phyloP scores from a whole-genome alignment of 2,888 invertebrate genomes.

The Caenorhabditis zanzibari region DNA sequence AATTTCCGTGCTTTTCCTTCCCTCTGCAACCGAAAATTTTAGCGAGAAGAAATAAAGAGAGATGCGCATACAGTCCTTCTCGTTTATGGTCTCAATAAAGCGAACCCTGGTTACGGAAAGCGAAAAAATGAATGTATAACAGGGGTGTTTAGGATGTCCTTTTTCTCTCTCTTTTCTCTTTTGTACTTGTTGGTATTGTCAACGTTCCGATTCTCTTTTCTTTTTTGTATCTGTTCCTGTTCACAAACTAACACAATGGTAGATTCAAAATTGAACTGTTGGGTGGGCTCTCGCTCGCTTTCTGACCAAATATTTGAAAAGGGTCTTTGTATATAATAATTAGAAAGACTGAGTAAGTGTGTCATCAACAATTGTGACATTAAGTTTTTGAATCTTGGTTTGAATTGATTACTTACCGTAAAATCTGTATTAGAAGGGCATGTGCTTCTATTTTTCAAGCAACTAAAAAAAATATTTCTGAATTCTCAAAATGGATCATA shows the following conservation, averaged over 20 bases:
- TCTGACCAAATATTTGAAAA: not conserved
- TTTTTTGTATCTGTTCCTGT: slow-evolving; percentile 3
- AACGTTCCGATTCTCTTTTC: slow-evolving; percentile 29
- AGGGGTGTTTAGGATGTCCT: slow-evolving; percentile 21
- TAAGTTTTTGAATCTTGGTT: too few species aligned
- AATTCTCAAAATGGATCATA: too few species aligned
- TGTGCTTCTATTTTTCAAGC: too few species aligned
- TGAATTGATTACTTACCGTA: too few species aligned
- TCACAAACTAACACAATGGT: slow-evolving; percentile 8
- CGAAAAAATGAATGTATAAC: not conserved
- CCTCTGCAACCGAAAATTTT: not conserved
- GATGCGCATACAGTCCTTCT: slow-evolving; percentile 15
- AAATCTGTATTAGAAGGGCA: too few species aligned
- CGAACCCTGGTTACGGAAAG: slow-evolving; percentile 9
- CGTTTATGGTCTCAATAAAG: slow-evolving; percentile 31
- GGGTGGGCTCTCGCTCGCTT: not conserved
- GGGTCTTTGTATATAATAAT: not conserved
- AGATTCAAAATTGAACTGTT: not conserved
- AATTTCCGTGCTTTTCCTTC: not conserved
- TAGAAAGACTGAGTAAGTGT: not conserved
- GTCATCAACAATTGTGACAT: too few species aligned
- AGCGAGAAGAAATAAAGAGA: not conserved
- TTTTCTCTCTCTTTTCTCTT: slow-evolving; percentile 4
- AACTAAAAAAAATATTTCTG: too few species aligned
- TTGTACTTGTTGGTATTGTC: slow-evolving; percentile 41